These are phyloP conservation scores for Hypocryptadius cinnamomeus DNA, from an alignment of 2,113 vertebrate species.

Conservation along the genomic window DNA sequence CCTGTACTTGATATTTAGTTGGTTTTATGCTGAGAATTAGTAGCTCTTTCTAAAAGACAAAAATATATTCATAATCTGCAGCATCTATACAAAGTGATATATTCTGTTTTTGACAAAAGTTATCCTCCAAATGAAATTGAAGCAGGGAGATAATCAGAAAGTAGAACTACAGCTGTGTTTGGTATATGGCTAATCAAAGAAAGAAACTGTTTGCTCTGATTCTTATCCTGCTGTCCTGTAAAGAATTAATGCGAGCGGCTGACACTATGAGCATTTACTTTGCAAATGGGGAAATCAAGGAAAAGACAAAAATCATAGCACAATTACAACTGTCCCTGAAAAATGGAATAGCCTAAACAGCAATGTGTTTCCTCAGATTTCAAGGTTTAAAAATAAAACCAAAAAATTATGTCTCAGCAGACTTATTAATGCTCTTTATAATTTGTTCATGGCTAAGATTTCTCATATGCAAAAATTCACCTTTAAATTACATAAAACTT, in stretches of 20 bases:
- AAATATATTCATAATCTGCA: background rate
- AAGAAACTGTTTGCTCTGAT: constrained; percentile 36
- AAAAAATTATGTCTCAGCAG: background rate
- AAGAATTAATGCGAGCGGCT: background rate
- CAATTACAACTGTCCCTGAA: background rate
- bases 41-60: background rate
- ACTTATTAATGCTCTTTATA: background rate
- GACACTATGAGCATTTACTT: background rate
- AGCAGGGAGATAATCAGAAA: constrained; percentile 13
- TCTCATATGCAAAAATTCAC: background rate
- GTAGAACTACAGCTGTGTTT: constrained; percentile 15
- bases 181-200: background rate
- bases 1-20: background rate
- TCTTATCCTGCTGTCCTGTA: background rate
- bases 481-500: background rate
- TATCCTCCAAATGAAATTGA: constrained; percentile 22
- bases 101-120: background rate
- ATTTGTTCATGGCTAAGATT: background rate
- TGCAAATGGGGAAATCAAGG: background rate
- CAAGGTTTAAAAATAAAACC: background rate
- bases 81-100: background rate
- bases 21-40: background rate
- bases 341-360: background rate
- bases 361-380: background rate
- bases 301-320: background rate